phyloP scores from a whole-genome alignment of 92 coral and sea anemone genomes.

The Epizoanthus stellaris region DNA sequence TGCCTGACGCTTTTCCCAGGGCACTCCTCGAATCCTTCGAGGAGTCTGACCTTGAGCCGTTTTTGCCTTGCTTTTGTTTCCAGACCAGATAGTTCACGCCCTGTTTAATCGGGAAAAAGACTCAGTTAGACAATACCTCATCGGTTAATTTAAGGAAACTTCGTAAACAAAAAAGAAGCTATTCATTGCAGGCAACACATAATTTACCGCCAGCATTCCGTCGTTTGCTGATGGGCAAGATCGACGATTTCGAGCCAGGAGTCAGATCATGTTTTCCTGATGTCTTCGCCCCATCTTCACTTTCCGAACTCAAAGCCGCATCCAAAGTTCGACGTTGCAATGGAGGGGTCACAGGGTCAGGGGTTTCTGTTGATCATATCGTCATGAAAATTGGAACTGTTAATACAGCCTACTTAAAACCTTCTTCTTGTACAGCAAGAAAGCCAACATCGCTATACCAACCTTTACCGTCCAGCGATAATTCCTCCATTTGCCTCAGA shows the following conservation, averaged over 20 bases:
- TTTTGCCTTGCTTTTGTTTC: too few species aligned
- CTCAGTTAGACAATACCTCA: conserved; percentile 6
- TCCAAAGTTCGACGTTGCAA: background rate
- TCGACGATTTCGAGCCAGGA: background rate
- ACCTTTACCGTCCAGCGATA: background rate
- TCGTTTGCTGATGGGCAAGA: conserved; percentile 7
- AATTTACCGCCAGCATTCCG: conserved; percentile 3
- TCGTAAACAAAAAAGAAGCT: background rate
- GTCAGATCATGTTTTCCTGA: background rate
- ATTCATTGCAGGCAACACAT: conserved; percentile 1
- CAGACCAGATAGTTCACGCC: too few species aligned
- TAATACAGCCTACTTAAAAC: background rate
- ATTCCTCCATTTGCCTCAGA: background rate
- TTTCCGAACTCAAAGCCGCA: conserved; percentile 3
- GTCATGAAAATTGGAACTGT: background rate
- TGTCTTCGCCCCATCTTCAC: conserved; percentile 5
- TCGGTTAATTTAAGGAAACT: background rate
- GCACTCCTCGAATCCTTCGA: too few species aligned
- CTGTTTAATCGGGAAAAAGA: too few species aligned
- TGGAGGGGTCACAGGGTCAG: conserved; percentile 12
- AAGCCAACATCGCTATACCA: background rate
- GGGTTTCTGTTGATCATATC: conserved; percentile 4
- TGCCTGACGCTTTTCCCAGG: too few species aligned
- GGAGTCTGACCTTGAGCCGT: too few species aligned
- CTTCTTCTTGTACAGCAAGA: background rate